Percentiles rank a stretch among this genome's conserved stretches.
phyloP scores from a whole-genome alignment of 2,888 invertebrate species.

The Andrena praecox region DNA sequence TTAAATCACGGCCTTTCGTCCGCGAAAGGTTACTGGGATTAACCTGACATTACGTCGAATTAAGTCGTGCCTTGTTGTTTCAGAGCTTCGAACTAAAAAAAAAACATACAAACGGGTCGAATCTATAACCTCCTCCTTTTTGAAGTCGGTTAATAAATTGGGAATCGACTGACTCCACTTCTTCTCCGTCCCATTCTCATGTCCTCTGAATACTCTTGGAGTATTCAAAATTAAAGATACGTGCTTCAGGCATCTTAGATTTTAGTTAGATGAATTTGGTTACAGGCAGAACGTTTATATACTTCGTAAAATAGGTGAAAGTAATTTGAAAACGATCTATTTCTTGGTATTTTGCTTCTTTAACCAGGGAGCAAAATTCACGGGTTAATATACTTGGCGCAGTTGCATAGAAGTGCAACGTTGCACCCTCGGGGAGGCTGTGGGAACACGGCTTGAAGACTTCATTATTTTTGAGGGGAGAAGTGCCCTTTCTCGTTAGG shows the following conservation, averaged over 20 bases:
- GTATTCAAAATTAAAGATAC: neutral
- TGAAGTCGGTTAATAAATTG: neutral
- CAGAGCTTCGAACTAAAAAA: slow-evolving; percentile 1
- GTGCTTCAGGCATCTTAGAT: too few relatives aligned
- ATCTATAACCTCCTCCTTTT: too few relatives aligned
- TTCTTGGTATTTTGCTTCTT: neutral
- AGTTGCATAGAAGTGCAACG: slow-evolving; percentile 58
- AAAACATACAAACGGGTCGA: too few relatives aligned
- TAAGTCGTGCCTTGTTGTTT: slow-evolving; percentile 46
- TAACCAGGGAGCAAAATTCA: slow-evolving; percentile 31
- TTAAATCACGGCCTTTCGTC: slow-evolving; percentile 61
- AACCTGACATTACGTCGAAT: slow-evolving; percentile 64
- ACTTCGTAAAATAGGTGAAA: neutral
- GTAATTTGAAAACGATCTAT: neutral
- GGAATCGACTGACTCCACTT: neutral
- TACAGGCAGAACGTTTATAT: neutral
- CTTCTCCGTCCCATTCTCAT: neutral
- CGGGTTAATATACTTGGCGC: slow-evolving; percentile 34
- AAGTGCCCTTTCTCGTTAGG: slow-evolving; percentile 77
- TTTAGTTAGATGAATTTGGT: too few relatives aligned
- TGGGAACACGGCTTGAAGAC: slow-evolving; percentile 75
- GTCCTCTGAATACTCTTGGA: too few relatives aligned
- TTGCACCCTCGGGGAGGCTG: slow-evolving; percentile 66
- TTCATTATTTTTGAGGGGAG: slow-evolving; percentile 79
- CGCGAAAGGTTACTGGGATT: slow-evolving; percentile 60